Conservation (phyloP, 2,797 vertebrate species). For the Gallinago nigripennis region DNA sequence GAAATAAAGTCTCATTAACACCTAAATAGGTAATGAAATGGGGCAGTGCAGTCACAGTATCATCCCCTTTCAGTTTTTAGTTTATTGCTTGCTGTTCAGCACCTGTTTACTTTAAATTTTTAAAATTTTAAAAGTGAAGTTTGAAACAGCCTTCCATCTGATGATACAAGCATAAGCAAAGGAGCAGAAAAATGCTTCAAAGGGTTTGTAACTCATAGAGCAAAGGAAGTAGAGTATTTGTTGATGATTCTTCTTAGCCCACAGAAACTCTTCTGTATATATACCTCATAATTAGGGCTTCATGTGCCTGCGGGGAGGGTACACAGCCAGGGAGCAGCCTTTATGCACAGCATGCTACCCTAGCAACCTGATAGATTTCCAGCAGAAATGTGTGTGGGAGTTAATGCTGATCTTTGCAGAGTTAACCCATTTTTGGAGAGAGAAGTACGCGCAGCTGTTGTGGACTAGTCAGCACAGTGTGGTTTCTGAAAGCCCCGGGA, state of each 20-base stretch:
- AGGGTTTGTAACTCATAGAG: neutral
- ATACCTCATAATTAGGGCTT: conserved; percentile 54
- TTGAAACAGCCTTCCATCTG: neutral
- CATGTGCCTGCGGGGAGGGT: conserved; percentile 10
- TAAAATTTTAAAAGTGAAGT: neutral
- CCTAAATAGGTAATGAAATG: neutral
- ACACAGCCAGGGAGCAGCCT: conserved; percentile 38
- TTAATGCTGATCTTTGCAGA: conserved; percentile 49
- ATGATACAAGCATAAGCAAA: neutral
- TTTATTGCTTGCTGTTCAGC: neutral
- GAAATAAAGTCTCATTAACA: neutral
- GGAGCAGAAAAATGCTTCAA: neutral
- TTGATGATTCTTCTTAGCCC: conserved; percentile 5
- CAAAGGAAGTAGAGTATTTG: conserved; percentile 31
- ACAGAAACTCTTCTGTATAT: conserved; percentile 39
- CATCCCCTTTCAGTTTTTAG: neutral
- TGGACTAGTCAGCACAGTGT: neutral
- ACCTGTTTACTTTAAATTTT: neutral
- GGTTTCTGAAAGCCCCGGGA: neutral
- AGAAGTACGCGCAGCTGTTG: neutral
- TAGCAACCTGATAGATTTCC: conserved; percentile 65
- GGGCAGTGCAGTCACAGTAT: neutral
- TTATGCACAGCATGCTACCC: conserved; percentile 57
- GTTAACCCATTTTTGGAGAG: conserved; percentile 42
- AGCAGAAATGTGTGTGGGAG: conserved; percentile 61